These are phyloP conservation scores for Falco cherrug DNA, from an alignment of 2,797 vertebrate genomes.

Conservation along the genomic window DNA sequence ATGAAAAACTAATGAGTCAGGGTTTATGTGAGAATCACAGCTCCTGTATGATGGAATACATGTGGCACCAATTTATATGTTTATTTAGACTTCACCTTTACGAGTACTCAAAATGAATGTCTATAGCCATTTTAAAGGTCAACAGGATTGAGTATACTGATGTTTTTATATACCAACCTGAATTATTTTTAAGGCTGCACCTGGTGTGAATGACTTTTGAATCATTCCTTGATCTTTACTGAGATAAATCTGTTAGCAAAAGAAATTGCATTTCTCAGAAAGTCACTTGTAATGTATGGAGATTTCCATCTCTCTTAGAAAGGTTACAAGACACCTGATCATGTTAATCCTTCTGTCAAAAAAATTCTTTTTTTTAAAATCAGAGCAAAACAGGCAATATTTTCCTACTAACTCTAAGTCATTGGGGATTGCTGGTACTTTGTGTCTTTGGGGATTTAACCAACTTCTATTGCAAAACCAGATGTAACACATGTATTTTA, in stretches of 20 bases:
- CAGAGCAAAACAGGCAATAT: not conserved
- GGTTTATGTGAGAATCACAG: not conserved
- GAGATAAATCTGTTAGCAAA: slow-evolving; percentile 27
- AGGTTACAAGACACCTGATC: slow-evolving; percentile 5
- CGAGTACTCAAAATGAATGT: slow-evolving; percentile 21
- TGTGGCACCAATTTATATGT: slow-evolving; percentile 7
- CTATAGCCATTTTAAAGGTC: slow-evolving; percentile 67
- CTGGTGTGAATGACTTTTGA: slow-evolving; percentile 61
- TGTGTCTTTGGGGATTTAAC: not conserved
- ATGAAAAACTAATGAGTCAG: slow-evolving; percentile 7
- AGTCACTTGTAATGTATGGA: not conserved
- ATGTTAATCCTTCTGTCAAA: not conserved
- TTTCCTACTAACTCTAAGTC: not conserved
- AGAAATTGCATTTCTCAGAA: slow-evolving; percentile 37
- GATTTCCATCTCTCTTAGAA: slow-evolving; percentile 23
- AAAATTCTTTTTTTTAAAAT: not conserved
- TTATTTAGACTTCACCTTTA: slow-evolving; percentile 59
- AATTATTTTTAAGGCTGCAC: slow-evolving; percentile 58
- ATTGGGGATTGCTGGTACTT: not conserved
- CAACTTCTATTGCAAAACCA: not conserved
- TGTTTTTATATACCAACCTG: slow-evolving; percentile 38
- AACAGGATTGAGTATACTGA: slow-evolving; percentile 41
- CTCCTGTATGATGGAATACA: not conserved
- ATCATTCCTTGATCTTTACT: slow-evolving; percentile 59
- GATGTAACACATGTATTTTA: not conserved